phyloP scores from a whole-genome alignment of 1,140 invertebrate genomes.

The Drosophila micromelanica region DNA sequence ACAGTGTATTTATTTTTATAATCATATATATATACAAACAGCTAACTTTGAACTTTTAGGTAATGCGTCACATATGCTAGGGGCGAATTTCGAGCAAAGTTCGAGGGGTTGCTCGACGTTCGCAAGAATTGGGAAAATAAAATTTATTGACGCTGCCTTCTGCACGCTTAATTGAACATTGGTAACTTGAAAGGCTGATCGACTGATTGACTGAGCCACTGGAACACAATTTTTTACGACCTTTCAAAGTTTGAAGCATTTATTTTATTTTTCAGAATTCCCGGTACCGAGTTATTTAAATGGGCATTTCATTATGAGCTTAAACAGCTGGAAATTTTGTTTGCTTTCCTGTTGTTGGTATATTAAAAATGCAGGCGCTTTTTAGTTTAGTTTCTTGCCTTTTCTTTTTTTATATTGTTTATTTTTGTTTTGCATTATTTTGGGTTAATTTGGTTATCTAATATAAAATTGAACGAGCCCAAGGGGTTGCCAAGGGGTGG shows the following conservation, averaged over 20 bases:
- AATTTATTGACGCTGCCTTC: conserved; percentile 71
- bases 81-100: conserved; percentile 21
- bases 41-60: conserved; percentile 69
- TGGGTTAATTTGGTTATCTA: conserved; percentile 50
- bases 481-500: conserved; percentile 20
- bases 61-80: conserved; percentile 66
- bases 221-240: conserved; percentile 60
- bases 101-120: conserved; percentile 42
- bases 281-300: conserved; percentile 68
- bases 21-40: conserved; percentile 24
- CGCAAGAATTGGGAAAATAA: conserved; percentile 31
- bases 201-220: conserved; percentile 71
- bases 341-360: conserved; percentile 34
- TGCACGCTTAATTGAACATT: conserved; percentile 79
- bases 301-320: conserved; percentile 64
- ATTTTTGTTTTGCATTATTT: conserved; percentile 35
- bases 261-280: conserved; percentile 26
- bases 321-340: conserved; percentile 72
- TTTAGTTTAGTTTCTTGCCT: conserved; percentile 24
- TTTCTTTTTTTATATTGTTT: conserved; percentile 8
- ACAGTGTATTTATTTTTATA: conserved; percentile 4
- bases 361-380: conserved; percentile 68
- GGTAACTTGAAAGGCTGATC: conserved; percentile 72
- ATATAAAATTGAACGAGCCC: conserved; percentile 27
- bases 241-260: conserved; percentile 39